These are phyloP conservation scores for Schlechtendalia chinensis DNA, from an alignment of 1,140 invertebrate genomes.

Conservation along the genomic window DNA sequence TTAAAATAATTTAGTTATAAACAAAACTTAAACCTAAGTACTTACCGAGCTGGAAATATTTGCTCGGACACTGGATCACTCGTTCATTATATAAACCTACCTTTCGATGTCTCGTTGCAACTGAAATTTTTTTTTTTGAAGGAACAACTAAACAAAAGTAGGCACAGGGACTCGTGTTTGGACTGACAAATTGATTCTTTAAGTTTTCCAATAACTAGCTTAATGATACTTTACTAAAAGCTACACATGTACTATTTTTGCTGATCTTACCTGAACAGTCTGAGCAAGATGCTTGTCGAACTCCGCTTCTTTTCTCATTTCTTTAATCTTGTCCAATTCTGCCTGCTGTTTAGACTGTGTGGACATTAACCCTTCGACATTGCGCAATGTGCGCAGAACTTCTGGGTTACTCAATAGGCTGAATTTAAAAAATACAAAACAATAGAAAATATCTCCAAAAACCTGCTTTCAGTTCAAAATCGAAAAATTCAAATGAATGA, in stretches of 20 bases:
- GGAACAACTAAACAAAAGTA: conserved; percentile 48
- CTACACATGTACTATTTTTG: conserved; percentile 21
- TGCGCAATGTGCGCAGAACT: conserved; percentile 70
- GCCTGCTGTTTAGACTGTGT: conserved; percentile 56
- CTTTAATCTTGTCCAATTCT: conserved; percentile 65
- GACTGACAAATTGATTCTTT: conserved; percentile 14
- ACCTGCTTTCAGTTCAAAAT: conserved; percentile 18
- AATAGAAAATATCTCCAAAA: conserved; percentile 44
- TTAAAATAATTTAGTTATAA: not conserved
- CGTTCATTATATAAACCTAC: conserved; percentile 47
- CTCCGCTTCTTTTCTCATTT: conserved; percentile 71
- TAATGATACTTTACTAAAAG: conserved; percentile 31
- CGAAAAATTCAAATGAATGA: conserved; percentile 17
- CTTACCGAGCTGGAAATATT: conserved; percentile 26
- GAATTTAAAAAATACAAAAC: conserved; percentile 51
- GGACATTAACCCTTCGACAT: conserved; percentile 61
- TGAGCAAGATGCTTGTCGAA: conserved; percentile 76
- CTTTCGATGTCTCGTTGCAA: conserved; percentile 25
- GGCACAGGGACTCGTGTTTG: conserved; percentile 49
- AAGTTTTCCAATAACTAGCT: conserved; percentile 12
- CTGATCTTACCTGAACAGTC: conserved; percentile 62
- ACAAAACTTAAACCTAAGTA: conserved; percentile 34
- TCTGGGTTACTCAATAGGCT: conserved; percentile 70
- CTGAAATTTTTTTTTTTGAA: conserved; percentile 45
- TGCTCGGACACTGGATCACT: conserved; percentile 43